Base-by-base conservation (phyloP, 1,140 invertebrate species). In the Orussus abietinus region DNA sequence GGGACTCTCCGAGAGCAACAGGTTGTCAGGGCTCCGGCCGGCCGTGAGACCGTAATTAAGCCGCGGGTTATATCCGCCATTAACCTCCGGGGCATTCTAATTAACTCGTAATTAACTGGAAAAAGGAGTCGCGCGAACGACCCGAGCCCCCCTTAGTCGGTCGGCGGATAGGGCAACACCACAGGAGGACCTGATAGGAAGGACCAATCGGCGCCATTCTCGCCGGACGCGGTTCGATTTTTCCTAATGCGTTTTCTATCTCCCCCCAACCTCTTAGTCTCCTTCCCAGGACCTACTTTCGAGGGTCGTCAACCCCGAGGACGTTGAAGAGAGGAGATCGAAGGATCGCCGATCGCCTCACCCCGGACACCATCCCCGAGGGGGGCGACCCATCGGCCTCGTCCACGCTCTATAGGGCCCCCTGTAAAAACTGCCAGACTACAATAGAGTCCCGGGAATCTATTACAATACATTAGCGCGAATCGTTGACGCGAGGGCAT, bases 51-150 rank as follows among this genome's bases (percentile, higher is more conserved):
- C 31, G 30, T 58, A 54, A 58, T 58, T 54, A 55, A 54, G 45
- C 39, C 35, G 21, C 13, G 9, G 15, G 29, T 18, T 25, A 25
- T 25, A 6, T 25, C 22, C n/a, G 22, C n/a, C 22, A n/a, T 25
- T 25, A 25, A 22, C 31, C 28, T 28, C 22, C 25, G 12, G 42
- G 30, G 40, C 35, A 40, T 50, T 51, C 32, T 42, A 52, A 60
- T 59, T 49, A 51, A 40, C 28, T 34, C n/a, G 37, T 57, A 56
- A 59, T 54, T 53, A 53, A 30, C 42, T 35, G 34, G 35, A 42
- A 50, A 48, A 51, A 42, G 38, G 42, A 51, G 53, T 37, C 33
- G 51, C 51, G 29, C 25, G 21, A 38, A 30, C 31, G 45, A 33
- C 17, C 18, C 28, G 6, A 34, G 2, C n/a, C n/a, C n/a, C n/a